Base-by-base conservation (phyloP, 2,113 vertebrate species). In the Pandion haliaetus region DNA sequence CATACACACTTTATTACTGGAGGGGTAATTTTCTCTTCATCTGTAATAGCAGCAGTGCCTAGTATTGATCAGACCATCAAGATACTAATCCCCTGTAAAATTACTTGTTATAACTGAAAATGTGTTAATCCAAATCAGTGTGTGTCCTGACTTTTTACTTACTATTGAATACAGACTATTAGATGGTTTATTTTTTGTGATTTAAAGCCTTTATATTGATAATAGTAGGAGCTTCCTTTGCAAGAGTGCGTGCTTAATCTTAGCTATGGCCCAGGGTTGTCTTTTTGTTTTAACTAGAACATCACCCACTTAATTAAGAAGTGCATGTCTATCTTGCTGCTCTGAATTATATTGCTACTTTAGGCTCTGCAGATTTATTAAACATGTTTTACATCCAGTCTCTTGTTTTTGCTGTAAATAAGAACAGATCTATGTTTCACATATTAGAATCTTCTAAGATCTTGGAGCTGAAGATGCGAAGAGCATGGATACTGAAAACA, bases 31-130 rank as follows among this genome's bases (percentile, higher is more conserved):
- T 99, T 99, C 99, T 99, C 99, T 99, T 99, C 98, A 98, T 99
- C 99, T 98, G 98, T 99, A 99, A 99, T 99, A 98, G 99, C 98
- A 98, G 98, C 97, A 97, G 98, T 98, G 98, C 98, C 98, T 98
- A 96, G 98, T 99, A 99, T 99, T 99, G 99, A 99, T 99, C 99
- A 99, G 99, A 97, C 99, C 99, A 99, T 99, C 99, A 99, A 98
- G 98, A 98, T 98, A 98, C 99, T 99, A 99, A 99, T 99, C 99
- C 99, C 98, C 99, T 98, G 98, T 98, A 98, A 99, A 99, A 99
- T 99, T 99, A 99, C 99, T 99, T 98, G 97, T 98, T 99, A 99
- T 99, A 98, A 98, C 98, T 94, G 98, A 98, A 98, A 98, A 98
- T 98, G 98, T 98, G 98, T 99, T 98, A 98, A 99, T 99, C 98